Evolutionary conservation across 2,113 vertebrate genomes (phyloP).

Genomic region (Neopipo cinnamomea): DNA sequence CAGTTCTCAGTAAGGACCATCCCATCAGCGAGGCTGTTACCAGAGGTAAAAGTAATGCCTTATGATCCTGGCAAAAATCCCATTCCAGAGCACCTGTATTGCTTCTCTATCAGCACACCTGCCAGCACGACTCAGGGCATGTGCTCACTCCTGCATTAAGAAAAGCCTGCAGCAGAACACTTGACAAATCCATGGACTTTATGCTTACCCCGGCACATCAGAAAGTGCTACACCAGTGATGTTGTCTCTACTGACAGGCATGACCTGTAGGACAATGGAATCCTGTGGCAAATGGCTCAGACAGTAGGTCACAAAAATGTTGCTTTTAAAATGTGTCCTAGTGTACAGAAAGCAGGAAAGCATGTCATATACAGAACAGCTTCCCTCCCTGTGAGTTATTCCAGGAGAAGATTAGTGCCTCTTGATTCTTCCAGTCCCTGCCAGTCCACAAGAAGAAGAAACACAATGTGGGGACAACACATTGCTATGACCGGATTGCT

Average conservation of each 20-base stretch:
- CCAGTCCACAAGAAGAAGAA: not conserved
- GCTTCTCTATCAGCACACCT: slow-evolving; percentile 10
- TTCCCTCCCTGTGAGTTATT: not conserved
- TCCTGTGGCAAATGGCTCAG: not conserved
- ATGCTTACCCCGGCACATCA: not conserved
- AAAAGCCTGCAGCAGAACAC: not conserved
- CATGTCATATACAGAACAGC: not conserved
- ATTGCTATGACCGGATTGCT: not conserved
- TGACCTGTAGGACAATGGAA: not conserved
- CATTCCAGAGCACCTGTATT: slow-evolving; percentile 11
- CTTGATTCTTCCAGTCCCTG: not conserved
- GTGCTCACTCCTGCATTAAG: not conserved
- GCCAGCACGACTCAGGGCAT: not conserved
- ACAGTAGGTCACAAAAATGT: not conserved
- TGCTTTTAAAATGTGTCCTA: not conserved
- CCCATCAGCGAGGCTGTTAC: not conserved
- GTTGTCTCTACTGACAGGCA: fast-evolving
- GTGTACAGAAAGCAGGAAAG: not conserved
- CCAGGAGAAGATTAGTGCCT: not conserved
- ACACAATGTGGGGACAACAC: not conserved
- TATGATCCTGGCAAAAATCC: not conserved
- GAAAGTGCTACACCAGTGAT: not conserved
- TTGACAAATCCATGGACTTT: not conserved
- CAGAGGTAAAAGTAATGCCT: not conserved
- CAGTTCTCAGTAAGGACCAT: not conserved